Evolutionary conservation across 2,113 vertebrate species (phyloP).

Genomic region (Theropithecus gelada): DNA sequence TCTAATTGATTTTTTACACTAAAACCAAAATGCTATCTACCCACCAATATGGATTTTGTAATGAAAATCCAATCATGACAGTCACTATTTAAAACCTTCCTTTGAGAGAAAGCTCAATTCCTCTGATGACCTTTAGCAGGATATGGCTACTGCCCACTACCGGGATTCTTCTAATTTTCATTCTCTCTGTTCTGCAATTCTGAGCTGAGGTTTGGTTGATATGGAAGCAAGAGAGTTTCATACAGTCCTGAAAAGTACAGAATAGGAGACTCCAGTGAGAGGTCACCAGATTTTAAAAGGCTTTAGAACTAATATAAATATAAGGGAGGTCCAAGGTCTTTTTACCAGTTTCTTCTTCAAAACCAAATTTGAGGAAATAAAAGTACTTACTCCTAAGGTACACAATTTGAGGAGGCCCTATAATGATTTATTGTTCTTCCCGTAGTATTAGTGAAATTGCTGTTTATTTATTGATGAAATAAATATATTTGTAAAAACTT

Average conservation of each 20-base stretch:
- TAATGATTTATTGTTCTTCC: neutral
- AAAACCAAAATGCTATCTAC: neutral
- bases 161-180: neutral
- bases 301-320: neutral
- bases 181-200: neutral
- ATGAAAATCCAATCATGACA: neutral
- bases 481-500: neutral
- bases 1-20: neutral
- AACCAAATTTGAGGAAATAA: neutral
- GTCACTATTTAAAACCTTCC: neutral
- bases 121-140: neutral
- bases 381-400: neutral
- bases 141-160: neutral
- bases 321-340: neutral
- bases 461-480: neutral
- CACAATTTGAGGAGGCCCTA: neutral
- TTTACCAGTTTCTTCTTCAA: neutral
- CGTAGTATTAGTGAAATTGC: neutral
- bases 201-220: neutral
- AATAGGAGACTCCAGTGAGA: neutral
- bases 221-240: neutral
- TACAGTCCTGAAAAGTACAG: neutral
- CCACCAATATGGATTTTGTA: neutral
- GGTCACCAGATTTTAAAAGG: neutral
- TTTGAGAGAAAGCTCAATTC: neutral